These are phyloP conservation scores for Heteromormyrus szaboi DNA, from an alignment of 2,797 vertebrate species.

Conservation along the genomic window DNA sequence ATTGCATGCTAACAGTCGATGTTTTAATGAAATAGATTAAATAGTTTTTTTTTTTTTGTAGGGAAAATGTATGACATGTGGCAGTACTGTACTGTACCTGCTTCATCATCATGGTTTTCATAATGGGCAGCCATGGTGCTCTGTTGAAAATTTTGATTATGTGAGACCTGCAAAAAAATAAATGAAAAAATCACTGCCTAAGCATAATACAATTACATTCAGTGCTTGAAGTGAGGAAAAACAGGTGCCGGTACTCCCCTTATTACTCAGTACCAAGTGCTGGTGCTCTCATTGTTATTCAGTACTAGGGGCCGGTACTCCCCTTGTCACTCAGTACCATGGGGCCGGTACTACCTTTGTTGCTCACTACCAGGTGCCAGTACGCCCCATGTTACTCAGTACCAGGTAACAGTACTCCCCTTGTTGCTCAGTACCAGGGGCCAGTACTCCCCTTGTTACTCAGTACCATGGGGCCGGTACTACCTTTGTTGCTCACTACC, in stretches of 20 bases:
- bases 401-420: no score
- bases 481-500: not conserved
- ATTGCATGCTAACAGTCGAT: not conserved
- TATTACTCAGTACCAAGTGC: not conserved
- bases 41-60: not conserved
- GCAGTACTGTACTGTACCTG: conserved; percentile 7
- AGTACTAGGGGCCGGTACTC: not conserved
- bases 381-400: no score
- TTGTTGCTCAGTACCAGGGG: no score
- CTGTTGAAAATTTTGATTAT: conserved; percentile 37
- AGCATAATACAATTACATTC: not conserved
- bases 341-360: not conserved
- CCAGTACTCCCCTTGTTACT: no score
- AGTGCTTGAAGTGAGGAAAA: not conserved
- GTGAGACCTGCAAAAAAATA: conserved; percentile 44
- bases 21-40: not conserved
- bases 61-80: not conserved
- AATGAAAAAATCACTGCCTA: not conserved
- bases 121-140: conserved; percentile 43
- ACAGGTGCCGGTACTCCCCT: not conserved
- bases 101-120: conserved; percentile 62
- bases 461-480: not conserved
- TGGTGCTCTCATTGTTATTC: not conserved
- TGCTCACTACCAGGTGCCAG: not conserved
- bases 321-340: not conserved